Evolutionary conservation across 1,140 invertebrate species (phyloP).

Genomic region (Manduca sexta): DNA sequence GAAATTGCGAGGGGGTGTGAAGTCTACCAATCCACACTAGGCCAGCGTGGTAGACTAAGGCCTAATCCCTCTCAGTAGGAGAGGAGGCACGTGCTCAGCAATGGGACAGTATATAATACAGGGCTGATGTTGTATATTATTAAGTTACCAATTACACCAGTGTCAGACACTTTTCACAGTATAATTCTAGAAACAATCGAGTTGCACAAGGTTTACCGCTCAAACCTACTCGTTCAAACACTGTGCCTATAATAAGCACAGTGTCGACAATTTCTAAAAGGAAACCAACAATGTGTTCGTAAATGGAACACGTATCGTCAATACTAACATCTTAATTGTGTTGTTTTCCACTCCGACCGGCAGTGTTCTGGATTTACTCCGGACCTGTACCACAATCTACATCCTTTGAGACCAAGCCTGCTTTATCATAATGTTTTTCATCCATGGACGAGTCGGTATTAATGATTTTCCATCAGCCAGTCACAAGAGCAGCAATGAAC

Average conservation of each 20-base stretch:
- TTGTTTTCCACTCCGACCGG: constrained; percentile 32
- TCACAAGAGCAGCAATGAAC: background rate
- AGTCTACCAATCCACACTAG: too few species aligned
- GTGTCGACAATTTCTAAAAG: too few species aligned
- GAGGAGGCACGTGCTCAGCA: too few species aligned
- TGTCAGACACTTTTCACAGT: too few species aligned
- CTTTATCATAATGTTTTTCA: background rate
- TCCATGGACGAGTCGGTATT: background rate
- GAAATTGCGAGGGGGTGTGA: too few species aligned
- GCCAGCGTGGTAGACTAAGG: too few species aligned
- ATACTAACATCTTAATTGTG: constrained; percentile 24
- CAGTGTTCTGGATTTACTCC: constrained; percentile 25
- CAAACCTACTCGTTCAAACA: background rate
- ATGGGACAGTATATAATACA: too few species aligned
- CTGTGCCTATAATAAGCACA: too few species aligned
- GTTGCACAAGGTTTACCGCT: background rate
- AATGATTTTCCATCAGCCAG: background rate
- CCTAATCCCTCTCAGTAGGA: too few species aligned
- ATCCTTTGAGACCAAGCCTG: background rate
- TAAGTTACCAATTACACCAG: too few species aligned
- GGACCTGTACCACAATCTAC: background rate
- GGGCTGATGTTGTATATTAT: too few species aligned
- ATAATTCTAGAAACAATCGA: too few species aligned
- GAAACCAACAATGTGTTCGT: constrained; percentile 6
- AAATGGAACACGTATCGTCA: constrained; percentile 9